Evolutionary conservation across 1,140 invertebrate species (phyloP), one percentile per base, ranked within the genome.

Genomic region (Pseudobourletiella spinata): DNA sequence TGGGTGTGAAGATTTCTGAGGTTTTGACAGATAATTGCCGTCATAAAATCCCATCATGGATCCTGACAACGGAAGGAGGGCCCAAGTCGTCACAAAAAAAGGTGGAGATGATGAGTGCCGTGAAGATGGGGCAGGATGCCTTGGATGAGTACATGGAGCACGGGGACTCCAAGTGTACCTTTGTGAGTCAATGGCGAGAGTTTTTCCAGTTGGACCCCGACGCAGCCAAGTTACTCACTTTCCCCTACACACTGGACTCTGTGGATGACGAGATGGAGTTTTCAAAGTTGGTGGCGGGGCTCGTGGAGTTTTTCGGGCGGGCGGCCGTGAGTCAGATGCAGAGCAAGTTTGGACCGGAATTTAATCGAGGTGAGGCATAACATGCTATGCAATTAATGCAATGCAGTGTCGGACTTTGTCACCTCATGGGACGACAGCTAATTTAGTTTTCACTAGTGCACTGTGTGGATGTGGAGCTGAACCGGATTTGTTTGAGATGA

Each of bases 1-100:
- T n/a, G n/a, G n/a, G n/a, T n/a, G n/a, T n/a, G n/a, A n/a, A n/a
- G n/a, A n/a, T n/a, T n/a, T n/a, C n/a, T n/a, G n/a, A n/a, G n/a
- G n/a, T 11, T 54, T 16, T 26, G 8, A 11, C 24, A 55, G 32
- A 35, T 35, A 25, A 16, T 39, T 42, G 32, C 4, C 59, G 57
- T 20, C 61, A 67, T 26, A 67, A 67, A 63, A 56, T 63, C 28
- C 65, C 65, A 15, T 67, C 65, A 1, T 67, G 65, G 65, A 56
- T 64, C 18, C 35, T 57, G 28, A 29, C 32, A n/a, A 32, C 29
- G 11, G 3, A 28, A 8, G 50, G 30, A 14, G 15, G 24, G 6
- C 11, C 11, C 22, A 8, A 6, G 24, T 20, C 16, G 6, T 6
- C 46, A 8, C 11, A 11, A 15, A 22, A n/a, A 11, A 39, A 39